These are phyloP conservation scores for Picus viridis DNA, from an alignment of 2,797 vertebrate species.

Conservation along the genomic window DNA sequence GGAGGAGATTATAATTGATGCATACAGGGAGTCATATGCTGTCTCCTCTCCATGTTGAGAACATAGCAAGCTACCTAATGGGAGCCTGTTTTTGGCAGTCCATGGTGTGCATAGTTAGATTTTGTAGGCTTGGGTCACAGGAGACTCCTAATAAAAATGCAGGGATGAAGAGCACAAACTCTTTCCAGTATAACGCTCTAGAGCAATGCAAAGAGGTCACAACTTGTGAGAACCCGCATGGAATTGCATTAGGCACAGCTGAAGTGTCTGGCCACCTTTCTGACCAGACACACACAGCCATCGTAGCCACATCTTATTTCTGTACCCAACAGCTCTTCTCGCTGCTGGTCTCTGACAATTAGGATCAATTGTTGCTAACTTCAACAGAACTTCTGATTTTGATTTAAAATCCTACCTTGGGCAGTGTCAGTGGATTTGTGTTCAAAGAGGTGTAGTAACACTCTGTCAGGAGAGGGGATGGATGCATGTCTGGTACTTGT, in stretches of 20 bases:
- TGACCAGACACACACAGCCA: neutral
- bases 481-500: neutral
- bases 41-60: constrained; percentile 33
- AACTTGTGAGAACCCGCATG: constrained; percentile 20
- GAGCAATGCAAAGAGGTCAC: neutral
- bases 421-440: neutral
- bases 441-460: neutral
- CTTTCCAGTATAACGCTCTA: constrained; percentile 21
- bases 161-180: constrained; percentile 12
- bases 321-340: neutral
- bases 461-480: neutral
- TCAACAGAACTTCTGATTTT: neutral
- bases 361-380: neutral
- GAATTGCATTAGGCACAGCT: constrained; percentile 50
- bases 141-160: constrained; percentile 29
- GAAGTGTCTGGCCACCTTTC: constrained; percentile 7
- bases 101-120: constrained; percentile 16
- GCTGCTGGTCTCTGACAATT: neutral
- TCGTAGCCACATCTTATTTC: constrained; percentile 11
- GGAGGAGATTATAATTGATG: constrained; percentile 51
- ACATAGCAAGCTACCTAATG: constrained; percentile 51
- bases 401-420: neutral
- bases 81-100: neutral
- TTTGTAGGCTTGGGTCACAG: constrained; percentile 35
- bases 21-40: constrained; percentile 1